phyloP scores from a whole-genome alignment of 2,888 invertebrate genomes.

The Noctua janthina region DNA sequence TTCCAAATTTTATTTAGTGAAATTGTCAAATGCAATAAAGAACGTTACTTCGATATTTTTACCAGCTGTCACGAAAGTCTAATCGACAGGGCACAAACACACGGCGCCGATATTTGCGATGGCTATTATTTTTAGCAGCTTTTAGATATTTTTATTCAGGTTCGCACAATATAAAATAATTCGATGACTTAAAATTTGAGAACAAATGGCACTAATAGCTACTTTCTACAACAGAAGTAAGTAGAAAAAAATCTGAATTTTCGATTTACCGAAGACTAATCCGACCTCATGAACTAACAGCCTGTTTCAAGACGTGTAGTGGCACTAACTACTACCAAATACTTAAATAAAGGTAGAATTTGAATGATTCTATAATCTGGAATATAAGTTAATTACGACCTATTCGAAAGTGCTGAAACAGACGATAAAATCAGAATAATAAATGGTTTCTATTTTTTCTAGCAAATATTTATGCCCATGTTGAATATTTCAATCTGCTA shows the following conservation, averaged over 20 bases:
- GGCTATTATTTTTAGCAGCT: background rate
- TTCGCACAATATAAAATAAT: background rate
- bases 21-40: background rate
- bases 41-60: slow-evolving; percentile 4
- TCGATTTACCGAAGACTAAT: background rate
- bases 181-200: background rate
- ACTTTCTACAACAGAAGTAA: background rate
- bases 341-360: background rate
- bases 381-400: background rate
- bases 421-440: background rate
- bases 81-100: background rate
- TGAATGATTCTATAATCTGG: background rate
- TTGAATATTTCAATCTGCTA: background rate
- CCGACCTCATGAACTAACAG: background rate
- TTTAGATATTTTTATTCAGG: background rate
- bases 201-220: no score
- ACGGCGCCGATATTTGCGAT: background rate
- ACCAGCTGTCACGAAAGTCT: background rate
- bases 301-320: background rate
- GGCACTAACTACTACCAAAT: no score
- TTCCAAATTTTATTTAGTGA: background rate
- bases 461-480: background rate
- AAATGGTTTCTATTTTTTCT: background rate
- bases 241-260: background rate
- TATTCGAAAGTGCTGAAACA: background rate